Base-by-base conservation (phyloP, 64 coral and sea anemone genomes). In the Dendrophyllia cribrosa region DNA sequence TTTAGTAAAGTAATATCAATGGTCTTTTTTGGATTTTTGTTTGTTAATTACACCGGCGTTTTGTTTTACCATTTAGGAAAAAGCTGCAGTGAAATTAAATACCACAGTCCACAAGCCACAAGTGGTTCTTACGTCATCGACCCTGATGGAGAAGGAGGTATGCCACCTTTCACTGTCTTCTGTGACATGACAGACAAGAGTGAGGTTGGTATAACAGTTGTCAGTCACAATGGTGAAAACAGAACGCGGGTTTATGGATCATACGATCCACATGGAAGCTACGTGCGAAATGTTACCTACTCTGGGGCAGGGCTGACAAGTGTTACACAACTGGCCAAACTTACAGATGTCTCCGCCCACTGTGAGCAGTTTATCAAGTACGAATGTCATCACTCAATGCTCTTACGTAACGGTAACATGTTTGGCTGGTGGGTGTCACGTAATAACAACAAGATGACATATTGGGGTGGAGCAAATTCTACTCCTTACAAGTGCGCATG, bases 151-250 rank as follows among this genome's bases (percentile, higher is more conserved):
- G 17, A 49, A 63, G 76, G 74, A 64, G 89, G 89, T 3, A 10
- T 15, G 21, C 6, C 61, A 48, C 9, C 78, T 74, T 85, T 92
- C 66, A 74, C 20, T 7, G 89, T 92, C 45, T 61, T 47, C 53
- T 85, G 89, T 83, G 89, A 92, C 89, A 92, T 84, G 89, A 75
- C 65, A 72, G 79, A 92, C 89, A 84, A 92, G 89, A 69, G 63
- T 22, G 66, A 49, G 3, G 81, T 86, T n/a, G 90, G 90, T 2
- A 59, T 92, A 47, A 92, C 90, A 26, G 80, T 86, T 58, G 10
- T 92, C n/a, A 86, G 80, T 92, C 81, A 75, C 84, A 81, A 92
- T 46, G 86, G 90, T 25, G 90, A 92, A 58, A 53, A 70, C 43
- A 92, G 81, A 48, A 86, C 70, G 11, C 51, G 75, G 5, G 90